Evolutionary conservation across 2,888 invertebrate species (phyloP), one percentile per base, ranked within the genome.

Genomic region (Oegoconia quadripuncta): DNA sequence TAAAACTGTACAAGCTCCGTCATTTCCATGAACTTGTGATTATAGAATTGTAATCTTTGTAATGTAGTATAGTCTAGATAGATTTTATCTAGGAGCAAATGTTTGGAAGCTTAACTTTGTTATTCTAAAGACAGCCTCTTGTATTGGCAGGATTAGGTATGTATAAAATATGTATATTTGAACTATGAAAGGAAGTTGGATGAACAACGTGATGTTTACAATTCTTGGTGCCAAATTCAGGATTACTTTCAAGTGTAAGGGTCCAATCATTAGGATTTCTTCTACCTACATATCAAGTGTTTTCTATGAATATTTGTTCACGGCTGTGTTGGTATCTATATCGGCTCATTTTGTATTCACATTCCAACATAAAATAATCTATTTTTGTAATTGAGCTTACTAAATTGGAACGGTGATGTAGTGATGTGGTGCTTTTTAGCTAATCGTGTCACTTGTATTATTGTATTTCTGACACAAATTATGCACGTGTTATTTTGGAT

Each of bases 341-440:
- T 46, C 23, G 50, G 50, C 56, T 51, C 59, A 40, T 48, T 45
- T 41, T 37, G 44, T 51, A 52, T 49, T 54, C 41, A 71, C 73
- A 73, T 74, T 74, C 72, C 73, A 65, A 50, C 41, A 34, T 20
- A 40, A 52, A 55, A 54, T 49, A 20, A 42, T 35, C 31, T 64
- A 60, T 64, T 66, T 65, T 64, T 62, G 42, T 64, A 64, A 53
- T 46, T 51, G 37, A 52, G 46, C 37, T 48, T 52, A 48, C 26
- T 27, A 42, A 37, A 40, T 38, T 48, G 43, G 9, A 18, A 22
- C 4, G 22, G 9, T 14, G 32, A 22, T 26, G 17, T 26, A 23
- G 42, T 50, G 46, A 51, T 41, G 36, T 57, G 59, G 55, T 64
- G 63, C 62, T 63, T 63, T 46, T 43, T 39, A 17, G 48, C 46